Evolutionary conservation across 2,113 vertebrate species (phyloP), one percentile per base, ranked within the genome.

Genomic region (Motacilla alba): DNA sequence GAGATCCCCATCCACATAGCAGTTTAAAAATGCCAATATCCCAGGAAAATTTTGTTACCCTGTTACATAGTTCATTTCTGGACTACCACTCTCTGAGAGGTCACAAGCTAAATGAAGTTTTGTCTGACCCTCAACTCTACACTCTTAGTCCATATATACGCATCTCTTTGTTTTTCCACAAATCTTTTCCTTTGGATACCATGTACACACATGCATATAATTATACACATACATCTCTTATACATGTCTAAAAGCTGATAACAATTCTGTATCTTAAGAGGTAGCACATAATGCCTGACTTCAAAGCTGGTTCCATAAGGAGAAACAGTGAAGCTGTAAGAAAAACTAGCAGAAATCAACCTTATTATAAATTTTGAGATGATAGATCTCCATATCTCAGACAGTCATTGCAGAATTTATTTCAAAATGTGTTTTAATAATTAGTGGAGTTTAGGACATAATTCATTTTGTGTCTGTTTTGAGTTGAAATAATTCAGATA

Each of bases 351-450:
- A 87, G 23, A 81, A 74, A 85, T 68, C 4, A 44, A n/a, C 13
- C 5, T 50, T 81, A 19, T 19, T 37, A 46, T 23, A 59, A 67
- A 14, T 4, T 46, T 79, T 8, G 13, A 76, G 9, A 55, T 39
- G 26, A 37, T 27, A 79, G 17, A 46, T 55, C 39, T 72, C 24
- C 19, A 28, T 5, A 19, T 78, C 26, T 56, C 13, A 46, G 15
- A 8, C 13, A 39, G 28, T 41, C 17, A 41, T 31, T 0, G 2
- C 7, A 79, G 5, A 15, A 3, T 5, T 53, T 55, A 2, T 53
- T 80, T 33, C 2, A 6, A 7, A 56, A 47, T 33, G 3, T 7
- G 58, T 58, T 72, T 46, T 20, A 67, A 6, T 28, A 76, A 11
- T 39, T 52, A 53, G 10, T 28, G 15, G 5, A 44, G 5, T 30